A percentile compares a stretch with the other conserved stretches of the same genome.
These are phyloP conservation scores for Tipula vernalis DNA, from an alignment of 2,888 invertebrate species.

Conservation along the genomic window DNA sequence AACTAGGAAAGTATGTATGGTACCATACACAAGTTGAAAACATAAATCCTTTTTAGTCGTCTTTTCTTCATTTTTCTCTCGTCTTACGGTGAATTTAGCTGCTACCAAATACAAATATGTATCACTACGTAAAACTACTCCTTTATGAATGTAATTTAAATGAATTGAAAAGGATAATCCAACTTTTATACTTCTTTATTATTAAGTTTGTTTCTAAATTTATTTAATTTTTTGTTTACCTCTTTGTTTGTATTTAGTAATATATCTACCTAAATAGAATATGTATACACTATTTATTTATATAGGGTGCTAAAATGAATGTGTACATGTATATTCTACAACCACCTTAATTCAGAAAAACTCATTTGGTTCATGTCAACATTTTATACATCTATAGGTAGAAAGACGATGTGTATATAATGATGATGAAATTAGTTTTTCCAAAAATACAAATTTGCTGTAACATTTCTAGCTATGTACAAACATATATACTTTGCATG, in stretches of 20 bases:
- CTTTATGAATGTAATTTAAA: neutral
- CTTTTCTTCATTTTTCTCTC: neutral
- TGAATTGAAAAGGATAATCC: neutral
- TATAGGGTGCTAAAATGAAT: neutral
- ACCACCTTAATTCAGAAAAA: neutral
- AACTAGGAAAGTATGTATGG: neutral
- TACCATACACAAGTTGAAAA: neutral
- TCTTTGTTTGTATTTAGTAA: neutral
- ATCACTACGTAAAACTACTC: neutral
- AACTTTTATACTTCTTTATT: slow-evolving; percentile 4
- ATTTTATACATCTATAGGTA: neutral
- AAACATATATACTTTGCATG: neutral
- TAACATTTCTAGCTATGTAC: neutral
- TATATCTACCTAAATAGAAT: neutral
- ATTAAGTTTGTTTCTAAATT: neutral
- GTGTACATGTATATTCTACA: neutral
- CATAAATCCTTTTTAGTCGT: neutral
- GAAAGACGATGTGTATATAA: neutral
- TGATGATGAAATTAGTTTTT: neutral
- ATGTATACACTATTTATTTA: neutral
- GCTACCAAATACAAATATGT: neutral
- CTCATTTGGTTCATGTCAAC: neutral
- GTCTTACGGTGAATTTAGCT: neutral
- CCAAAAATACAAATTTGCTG: neutral
- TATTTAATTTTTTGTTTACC: neutral